Percentiles rank a stretch among this genome's conserved stretches.
Conservation (phyloP, 2,797 vertebrate genomes). For the Kryptopterus vitreolus region DNA sequence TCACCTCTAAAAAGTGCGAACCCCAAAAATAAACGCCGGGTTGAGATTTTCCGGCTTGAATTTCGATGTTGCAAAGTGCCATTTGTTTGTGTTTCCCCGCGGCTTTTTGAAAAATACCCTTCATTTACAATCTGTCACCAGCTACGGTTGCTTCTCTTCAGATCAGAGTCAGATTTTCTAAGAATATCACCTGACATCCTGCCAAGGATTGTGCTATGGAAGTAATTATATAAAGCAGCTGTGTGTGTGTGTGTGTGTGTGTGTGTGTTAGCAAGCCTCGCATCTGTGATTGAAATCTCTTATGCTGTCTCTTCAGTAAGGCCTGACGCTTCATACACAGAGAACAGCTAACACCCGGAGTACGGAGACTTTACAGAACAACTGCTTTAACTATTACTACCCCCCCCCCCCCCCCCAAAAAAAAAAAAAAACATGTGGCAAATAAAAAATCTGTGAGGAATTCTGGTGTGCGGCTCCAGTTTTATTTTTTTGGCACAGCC, state of each 20-base stretch:
- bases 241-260: slow-evolving; percentile 13
- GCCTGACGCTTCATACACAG: slow-evolving; percentile 20
- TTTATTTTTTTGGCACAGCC: not conserved
- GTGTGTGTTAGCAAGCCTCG: not conserved
- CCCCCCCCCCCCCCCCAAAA: no score
- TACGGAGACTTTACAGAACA: slow-evolving; percentile 2
- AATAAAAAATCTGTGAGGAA: slow-evolving; percentile 4
- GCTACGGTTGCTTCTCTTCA: slow-evolving; percentile 36
- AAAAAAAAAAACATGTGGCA: not conserved
- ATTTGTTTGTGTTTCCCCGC: slow-evolving; percentile 6
- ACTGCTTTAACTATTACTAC: slow-evolving; percentile 29
- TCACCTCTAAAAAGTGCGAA: not conserved
- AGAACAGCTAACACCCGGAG: slow-evolving; percentile 7
- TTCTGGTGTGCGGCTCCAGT: slow-evolving; percentile 13
- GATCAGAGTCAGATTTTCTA: slow-evolving; percentile 49
- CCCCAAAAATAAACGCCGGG: not conserved
- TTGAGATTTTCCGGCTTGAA: not conserved
- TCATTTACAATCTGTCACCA: slow-evolving; percentile 8
- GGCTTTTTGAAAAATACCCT: not conserved
- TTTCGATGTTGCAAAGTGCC: not conserved
- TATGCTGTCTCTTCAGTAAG: slow-evolving; percentile 27
- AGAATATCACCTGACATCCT: slow-evolving; percentile 46
- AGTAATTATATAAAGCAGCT: slow-evolving; percentile 46
- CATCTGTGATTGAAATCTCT: slow-evolving; percentile 35
- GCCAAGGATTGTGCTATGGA: slow-evolving; percentile 44